Base-by-base conservation (phyloP, 2,797 vertebrate genomes). In the Discoglossus pictus region DNA sequence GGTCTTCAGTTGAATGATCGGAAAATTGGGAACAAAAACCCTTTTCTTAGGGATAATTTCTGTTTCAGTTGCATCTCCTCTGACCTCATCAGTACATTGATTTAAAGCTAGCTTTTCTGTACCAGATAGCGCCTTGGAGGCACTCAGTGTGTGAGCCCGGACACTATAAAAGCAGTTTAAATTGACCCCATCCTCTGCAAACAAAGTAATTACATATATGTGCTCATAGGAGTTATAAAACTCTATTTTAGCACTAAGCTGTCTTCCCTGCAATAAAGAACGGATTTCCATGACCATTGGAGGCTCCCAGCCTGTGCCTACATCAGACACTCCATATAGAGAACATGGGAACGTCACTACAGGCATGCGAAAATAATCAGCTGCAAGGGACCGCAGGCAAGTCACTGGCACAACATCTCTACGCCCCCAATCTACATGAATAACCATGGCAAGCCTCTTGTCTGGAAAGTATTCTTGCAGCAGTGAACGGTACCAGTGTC, bases 301-400 rank as follows among this genome's bases (percentile, higher is more conserved):
- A 0, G 72, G 69, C 8, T 91, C 91, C 96, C 95, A 98, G 48
- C 89, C 92, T 54, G 81, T 58, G 2, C 91, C 90, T 42, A 83
- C 81, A 60, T 95, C 91, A 0, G 86, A 83, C 64, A 97, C 48
- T 20, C 93, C 95, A 39, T 92, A 88, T 36, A 99, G 83, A 2
- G 92, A 92, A 18, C 93, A 98, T 0, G 80, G 74, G 0, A 94
- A 98, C 0, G 97, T 98, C 31, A 98, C 87, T 38, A 99, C 93
- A 0, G 95, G 96, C 93, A 97, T 89, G 24, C 87, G 88, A 36
- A 96, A 92, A 56, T 92, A 97, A 58, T 96, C 92, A 0, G 80
- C 16, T 15, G 90, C 83, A 71, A 99, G 77, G 18, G 77, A 80
- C 68, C 85, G 83, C 40, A 98, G 67, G 60, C 90, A 83, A 2